A percentile compares a stretch with the other conserved stretches of the same genome.
phyloP scores from a whole-genome alignment of 2,888 invertebrate genomes.

The Seira ritae region DNA sequence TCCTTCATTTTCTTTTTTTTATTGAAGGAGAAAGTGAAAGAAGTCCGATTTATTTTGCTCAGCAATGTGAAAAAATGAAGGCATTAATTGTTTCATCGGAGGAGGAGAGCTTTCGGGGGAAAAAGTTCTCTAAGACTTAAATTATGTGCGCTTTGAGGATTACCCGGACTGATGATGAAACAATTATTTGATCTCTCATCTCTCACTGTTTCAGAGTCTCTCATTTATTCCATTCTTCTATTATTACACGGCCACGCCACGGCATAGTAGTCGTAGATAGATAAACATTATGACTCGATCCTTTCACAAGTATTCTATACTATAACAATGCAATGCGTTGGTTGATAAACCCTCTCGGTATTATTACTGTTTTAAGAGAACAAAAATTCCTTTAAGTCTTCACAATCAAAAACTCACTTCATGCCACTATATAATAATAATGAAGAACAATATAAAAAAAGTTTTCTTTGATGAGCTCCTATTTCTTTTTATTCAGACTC shows the following conservation, averaged over 20 bases:
- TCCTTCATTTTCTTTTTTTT: background rate
- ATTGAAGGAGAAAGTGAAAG: background rate
- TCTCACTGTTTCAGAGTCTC: slow-evolving; percentile 31
- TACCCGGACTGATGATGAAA: slow-evolving; percentile 69
- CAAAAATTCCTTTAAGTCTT: too few relatives aligned
- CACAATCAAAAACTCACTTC: too few relatives aligned
- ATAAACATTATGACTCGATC: slow-evolving; percentile 2
- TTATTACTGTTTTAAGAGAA: too few relatives aligned
- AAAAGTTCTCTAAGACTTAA: slow-evolving; percentile 61
- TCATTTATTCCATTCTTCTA: slow-evolving; percentile 18
- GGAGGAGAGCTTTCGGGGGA: slow-evolving; percentile 69
- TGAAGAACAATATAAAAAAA: too few relatives aligned
- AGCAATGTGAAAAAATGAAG: slow-evolving; percentile 23
- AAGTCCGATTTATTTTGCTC: background rate
- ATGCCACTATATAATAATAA: too few relatives aligned
- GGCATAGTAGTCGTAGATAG: background rate
- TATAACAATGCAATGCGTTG: background rate
- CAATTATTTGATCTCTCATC: slow-evolving; percentile 73
- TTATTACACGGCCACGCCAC: background rate
- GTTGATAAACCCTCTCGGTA: too few relatives aligned
- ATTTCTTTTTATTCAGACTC: too few relatives aligned
- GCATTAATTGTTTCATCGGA: slow-evolving; percentile 74
- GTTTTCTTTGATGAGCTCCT: too few relatives aligned
- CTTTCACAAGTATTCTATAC: background rate
- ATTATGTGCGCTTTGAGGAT: slow-evolving; percentile 73